A percentile compares a stretch with the other conserved stretches of the same genome.
phyloP scores from a whole-genome alignment of 2,113 vertebrate genomes.

The Penelope pileata region DNA sequence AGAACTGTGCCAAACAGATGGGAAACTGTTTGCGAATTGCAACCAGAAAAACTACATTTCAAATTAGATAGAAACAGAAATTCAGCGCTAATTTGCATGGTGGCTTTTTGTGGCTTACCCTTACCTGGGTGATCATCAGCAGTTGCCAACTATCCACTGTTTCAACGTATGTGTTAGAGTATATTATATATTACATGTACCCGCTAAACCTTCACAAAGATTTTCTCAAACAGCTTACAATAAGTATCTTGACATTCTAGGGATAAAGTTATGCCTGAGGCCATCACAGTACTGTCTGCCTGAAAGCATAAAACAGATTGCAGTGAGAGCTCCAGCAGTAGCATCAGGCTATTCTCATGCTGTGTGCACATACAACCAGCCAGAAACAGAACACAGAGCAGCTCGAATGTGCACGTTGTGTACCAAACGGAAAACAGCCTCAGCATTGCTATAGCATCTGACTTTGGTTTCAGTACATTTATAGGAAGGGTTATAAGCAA shows the following conservation, averaged over 20 bases:
- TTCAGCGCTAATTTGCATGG: background rate
- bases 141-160: background rate
- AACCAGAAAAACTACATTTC: no score
- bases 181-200: background rate
- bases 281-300: background rate
- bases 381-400: background rate
- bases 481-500: background rate
- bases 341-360: background rate
- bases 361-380: background rate
- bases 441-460: background rate
- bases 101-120: background rate
- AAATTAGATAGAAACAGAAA: background rate
- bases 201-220: rapidly evolving
- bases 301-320: background rate
- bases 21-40: no score
- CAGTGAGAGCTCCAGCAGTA: background rate
- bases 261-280: background rate
- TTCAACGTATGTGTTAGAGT: background rate
- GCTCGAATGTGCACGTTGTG: background rate
- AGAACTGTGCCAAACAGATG: background rate
- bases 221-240: background rate
- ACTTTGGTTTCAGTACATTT: background rate
- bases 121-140: background rate
- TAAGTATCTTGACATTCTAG: background rate
- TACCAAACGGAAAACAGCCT: background rate